phyloP scores from a whole-genome alignment of 64 coral and sea anemone genomes.

The Montipora cactus region DNA sequence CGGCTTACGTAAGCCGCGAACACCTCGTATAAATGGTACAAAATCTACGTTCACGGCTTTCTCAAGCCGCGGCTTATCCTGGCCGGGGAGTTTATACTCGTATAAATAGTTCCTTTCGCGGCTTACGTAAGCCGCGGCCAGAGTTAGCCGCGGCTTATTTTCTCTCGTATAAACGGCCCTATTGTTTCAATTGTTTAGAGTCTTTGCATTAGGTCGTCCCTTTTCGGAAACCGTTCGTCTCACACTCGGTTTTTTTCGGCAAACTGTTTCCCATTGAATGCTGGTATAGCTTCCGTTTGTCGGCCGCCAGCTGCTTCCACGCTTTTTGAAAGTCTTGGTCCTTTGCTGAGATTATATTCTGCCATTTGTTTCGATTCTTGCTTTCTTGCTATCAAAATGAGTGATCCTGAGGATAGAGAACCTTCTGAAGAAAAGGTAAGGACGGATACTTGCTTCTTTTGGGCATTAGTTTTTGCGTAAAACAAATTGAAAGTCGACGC shows the following conservation, averaged over 20 bases:
- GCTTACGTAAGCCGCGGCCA: too few species aligned
- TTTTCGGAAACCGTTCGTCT: background rate
- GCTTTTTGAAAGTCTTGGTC: background rate
- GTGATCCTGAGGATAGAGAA: conserved; percentile 69
- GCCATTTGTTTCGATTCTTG: background rate
- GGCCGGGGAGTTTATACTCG: too few species aligned
- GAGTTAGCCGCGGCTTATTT: too few species aligned
- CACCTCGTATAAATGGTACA: too few species aligned
- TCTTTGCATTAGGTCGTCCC: background rate
- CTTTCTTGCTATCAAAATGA: conserved; percentile 50
- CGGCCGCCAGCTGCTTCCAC: background rate
- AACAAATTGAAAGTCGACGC: background rate
- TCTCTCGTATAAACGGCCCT: too few species aligned
- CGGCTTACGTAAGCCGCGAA: too few species aligned
- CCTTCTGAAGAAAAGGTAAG: conserved; percentile 79
- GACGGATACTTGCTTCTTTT: background rate
- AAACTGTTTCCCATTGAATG: background rate
- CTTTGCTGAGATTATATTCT: background rate
- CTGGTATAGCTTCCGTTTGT: background rate
- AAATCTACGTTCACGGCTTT: too few species aligned
- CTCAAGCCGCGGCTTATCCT: too few species aligned
- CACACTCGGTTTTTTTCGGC: background rate
- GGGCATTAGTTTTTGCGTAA: background rate
- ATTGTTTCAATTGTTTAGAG: too few species aligned
- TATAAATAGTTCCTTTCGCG: too few species aligned